Evolutionary conservation across 2,797 vertebrate genomes (phyloP).

Genomic region (Tarsius wallacei): DNA sequence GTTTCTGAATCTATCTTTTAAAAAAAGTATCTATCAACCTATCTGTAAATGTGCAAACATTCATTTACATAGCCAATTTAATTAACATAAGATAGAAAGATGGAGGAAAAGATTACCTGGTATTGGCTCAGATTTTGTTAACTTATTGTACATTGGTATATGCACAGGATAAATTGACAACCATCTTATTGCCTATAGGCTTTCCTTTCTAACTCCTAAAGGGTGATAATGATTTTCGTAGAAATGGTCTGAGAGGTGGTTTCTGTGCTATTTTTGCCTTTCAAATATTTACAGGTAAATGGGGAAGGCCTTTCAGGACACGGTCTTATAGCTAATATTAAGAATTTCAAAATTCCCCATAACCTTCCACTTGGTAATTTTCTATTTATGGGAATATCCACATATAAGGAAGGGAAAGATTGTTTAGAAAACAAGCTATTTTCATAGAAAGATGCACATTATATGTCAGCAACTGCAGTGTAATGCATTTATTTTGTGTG

Average conservation of each 20-base stretch:
- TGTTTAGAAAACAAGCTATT: too few species aligned
- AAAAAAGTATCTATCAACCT: background rate
- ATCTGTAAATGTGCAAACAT: background rate
- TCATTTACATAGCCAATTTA: background rate
- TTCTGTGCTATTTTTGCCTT: background rate
- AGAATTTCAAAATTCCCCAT: background rate
- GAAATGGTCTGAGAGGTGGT: background rate
- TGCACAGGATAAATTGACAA: accelerated
- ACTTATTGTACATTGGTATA: background rate
- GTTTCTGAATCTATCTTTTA: background rate
- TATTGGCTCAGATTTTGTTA: background rate
- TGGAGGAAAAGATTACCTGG: background rate
- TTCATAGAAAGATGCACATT: conserved; percentile 7
- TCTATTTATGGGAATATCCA: background rate
- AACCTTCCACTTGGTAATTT: background rate
- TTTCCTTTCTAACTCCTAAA: background rate
- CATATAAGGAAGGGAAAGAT: accelerated
- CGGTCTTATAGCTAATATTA: background rate
- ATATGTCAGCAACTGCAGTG: background rate
- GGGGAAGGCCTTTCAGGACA: background rate
- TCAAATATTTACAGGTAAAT: background rate
- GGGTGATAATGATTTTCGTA: background rate
- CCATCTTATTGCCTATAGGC: background rate
- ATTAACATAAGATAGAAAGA: background rate
- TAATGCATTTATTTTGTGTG: conserved; percentile 55